Base-by-base conservation (phyloP, 1,140 invertebrate species). In the Lepidurus arcticus region DNA sequence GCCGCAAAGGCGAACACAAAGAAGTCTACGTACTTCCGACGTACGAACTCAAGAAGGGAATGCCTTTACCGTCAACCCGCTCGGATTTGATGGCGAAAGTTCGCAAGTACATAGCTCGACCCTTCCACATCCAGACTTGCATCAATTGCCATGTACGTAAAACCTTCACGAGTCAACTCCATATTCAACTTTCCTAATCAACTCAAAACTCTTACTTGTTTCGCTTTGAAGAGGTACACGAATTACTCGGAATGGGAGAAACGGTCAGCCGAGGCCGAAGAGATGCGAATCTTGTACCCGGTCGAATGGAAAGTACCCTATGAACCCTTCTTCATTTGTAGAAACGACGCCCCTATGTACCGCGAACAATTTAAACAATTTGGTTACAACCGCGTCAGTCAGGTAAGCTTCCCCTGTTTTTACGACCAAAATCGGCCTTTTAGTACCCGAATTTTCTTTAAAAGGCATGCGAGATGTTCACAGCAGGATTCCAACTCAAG, bases 61-160 rank as follows among this genome's bases (percentile, higher is more conserved):
- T 82, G 9, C 78, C 79, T 6, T 78, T 86, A 26, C 88, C 88
- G n/a, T 34, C 78, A 7, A 83, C 83, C 44, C 90, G 89, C 83
- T 44, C 81, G 10, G 84, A 86, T 21, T 83, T 90, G 1, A 75
- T 89, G 43, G 81, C 83, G 24, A 80, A 85, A 9, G 84, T 84
- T 76, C 84, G 82, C 53, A 82, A 77, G 81, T 84, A 80, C 78
- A 82, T 78, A 78, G 84, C 87, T 0, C 81, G 88, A 76, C 89
- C 88, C 16, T 90, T 89, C 83, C 90, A 90, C 82, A 84, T 83
- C 80, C 86, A 88, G 78, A 81, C 88, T n/a, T 90, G 89, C 80
- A 85, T 85, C 82, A 89, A 89, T 80, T 90, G 89, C 82, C 85
- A 86, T 82, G 85, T 86, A 81, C 81, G 79, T 81, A 34, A 4